A percentile compares a stretch with the other conserved stretches of the same genome.
phyloP scores from a whole-genome alignment of 2,888 invertebrate genomes.

The Drosophila cognata region DNA sequence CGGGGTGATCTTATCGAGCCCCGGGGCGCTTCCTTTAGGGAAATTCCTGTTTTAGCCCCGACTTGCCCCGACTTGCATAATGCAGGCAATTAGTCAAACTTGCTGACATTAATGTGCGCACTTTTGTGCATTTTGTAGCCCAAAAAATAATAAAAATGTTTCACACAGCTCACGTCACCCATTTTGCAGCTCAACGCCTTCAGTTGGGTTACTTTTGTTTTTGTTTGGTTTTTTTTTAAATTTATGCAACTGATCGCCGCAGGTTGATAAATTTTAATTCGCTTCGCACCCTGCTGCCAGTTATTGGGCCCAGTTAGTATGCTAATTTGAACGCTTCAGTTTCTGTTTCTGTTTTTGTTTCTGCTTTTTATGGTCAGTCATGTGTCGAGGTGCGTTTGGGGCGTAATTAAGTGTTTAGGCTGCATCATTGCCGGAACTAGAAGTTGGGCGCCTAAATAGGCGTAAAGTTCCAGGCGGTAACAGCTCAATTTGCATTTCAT shows the following conservation, averaged over 20 bases:
- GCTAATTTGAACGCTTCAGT: slow-evolving; percentile 64
- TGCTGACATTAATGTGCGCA: slow-evolving; percentile 75
- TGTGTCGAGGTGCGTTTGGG: slow-evolving; percentile 43
- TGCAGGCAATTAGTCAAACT: slow-evolving; percentile 78
- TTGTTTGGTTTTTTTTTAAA: slow-evolving; percentile 37
- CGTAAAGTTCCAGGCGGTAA: slow-evolving; percentile 59
- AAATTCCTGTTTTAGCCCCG: slow-evolving; percentile 15
- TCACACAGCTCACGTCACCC: slow-evolving; percentile 46
- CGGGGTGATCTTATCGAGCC: slow-evolving; percentile 60
- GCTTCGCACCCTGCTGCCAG: slow-evolving; percentile 51
- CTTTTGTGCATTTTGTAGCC: slow-evolving; percentile 69
- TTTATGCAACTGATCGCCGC: slow-evolving; percentile 69
- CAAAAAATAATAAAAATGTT: slow-evolving; percentile 19
- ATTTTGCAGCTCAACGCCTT: slow-evolving; percentile 78
- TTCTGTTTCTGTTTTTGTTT: neutral
- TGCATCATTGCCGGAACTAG: slow-evolving; percentile 50
- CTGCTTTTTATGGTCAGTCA: slow-evolving; percentile 59
- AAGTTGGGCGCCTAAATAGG: slow-evolving; percentile 59
- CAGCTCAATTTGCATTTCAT: slow-evolving; percentile 80
- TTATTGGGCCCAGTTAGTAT: slow-evolving; percentile 69
- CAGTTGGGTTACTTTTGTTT: neutral
- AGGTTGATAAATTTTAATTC: slow-evolving; percentile 65
- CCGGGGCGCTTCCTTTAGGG: slow-evolving; percentile 60
- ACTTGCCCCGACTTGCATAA: slow-evolving; percentile 31
- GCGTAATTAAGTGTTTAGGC: slow-evolving; percentile 77